Percentiles rank a stretch among this genome's conserved stretches.
Conservation (phyloP, 2,113 vertebrate species). For the Desmodus rotundus region DNA sequence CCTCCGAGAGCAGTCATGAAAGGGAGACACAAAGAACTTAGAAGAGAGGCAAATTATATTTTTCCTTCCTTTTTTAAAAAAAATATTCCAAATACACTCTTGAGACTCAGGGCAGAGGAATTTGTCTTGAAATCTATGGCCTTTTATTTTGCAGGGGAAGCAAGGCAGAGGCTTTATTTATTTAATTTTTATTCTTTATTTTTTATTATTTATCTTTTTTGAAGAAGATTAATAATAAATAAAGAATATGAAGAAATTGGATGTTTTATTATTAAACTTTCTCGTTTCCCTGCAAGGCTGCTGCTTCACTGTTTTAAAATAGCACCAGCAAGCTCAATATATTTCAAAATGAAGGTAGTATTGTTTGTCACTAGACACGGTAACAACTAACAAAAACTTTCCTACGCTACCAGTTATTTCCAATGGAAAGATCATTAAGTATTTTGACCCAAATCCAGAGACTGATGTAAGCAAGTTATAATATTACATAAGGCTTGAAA, state of each 20-base stretch:
- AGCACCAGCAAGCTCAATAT: too few relatives aligned
- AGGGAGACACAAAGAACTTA: background rate
- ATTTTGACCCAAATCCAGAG: background rate
- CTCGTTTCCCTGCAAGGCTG: too few relatives aligned
- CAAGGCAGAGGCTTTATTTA: background rate
- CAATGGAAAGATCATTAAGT: background rate
- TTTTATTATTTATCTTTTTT: background rate
- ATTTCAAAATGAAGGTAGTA: too few relatives aligned
- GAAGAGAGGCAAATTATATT: background rate
- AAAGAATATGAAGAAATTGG: too few relatives aligned
- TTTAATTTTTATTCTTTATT: background rate
- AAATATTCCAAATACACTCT: background rate
- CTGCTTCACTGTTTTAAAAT: too few relatives aligned
- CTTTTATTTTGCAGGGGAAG: background rate
- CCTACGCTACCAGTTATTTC: background rate
- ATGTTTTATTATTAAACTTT: too few relatives aligned
- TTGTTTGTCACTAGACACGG: too few relatives aligned
- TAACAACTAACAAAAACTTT: too few relatives aligned
- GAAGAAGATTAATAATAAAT: too few relatives aligned
- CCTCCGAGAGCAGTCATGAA: background rate
- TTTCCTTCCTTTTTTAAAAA: background rate
- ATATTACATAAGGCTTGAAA: conserved; percentile 22
- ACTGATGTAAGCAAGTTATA: background rate
- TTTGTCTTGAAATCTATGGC: background rate
- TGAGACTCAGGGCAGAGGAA: background rate